These are phyloP conservation scores for Pristionchus arcanus DNA, from an alignment of 2,888 invertebrate species.

Conservation along the genomic window DNA sequence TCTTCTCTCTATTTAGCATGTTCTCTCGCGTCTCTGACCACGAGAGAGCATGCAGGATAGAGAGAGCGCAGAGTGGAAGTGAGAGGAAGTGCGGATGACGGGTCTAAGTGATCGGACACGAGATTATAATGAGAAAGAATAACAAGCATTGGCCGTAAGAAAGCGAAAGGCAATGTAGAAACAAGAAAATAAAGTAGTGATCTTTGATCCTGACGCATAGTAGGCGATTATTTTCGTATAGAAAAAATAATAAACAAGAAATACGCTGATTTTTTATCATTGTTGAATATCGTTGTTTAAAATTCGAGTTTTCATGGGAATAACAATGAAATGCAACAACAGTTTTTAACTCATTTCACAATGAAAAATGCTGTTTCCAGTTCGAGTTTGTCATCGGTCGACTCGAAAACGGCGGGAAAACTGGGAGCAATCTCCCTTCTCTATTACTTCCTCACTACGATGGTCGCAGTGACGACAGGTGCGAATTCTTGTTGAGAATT, in stretches of 20 bases:
- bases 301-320: too few species aligned
- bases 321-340: too few species aligned
- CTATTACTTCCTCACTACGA: constrained; percentile 71
- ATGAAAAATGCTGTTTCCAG: constrained; percentile 54
- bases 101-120: not conserved
- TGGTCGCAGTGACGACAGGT: constrained; percentile 70
- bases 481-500: not conserved
- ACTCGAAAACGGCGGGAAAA: constrained; percentile 71
- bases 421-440: constrained; percentile 67
- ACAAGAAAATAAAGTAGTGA: not conserved
- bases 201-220: too few species aligned
- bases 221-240: too few species aligned
- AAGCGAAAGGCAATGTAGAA: not conserved
- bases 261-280: too few species aligned
- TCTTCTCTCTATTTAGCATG: not conserved
- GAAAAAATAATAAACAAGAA: too few species aligned
- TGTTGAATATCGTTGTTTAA: too few species aligned
- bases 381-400: constrained; percentile 69
- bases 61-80: constrained; percentile 16
- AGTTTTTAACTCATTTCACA: not conserved
- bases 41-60: not conserved
- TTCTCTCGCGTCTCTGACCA: not conserved
- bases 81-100: constrained; percentile 25
- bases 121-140: not conserved
- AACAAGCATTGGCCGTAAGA: not conserved